Evolutionary conservation across 2,888 invertebrate genomes (phyloP), one percentile per base, ranked within the genome.

Genomic region (Euproctis similis): DNA sequence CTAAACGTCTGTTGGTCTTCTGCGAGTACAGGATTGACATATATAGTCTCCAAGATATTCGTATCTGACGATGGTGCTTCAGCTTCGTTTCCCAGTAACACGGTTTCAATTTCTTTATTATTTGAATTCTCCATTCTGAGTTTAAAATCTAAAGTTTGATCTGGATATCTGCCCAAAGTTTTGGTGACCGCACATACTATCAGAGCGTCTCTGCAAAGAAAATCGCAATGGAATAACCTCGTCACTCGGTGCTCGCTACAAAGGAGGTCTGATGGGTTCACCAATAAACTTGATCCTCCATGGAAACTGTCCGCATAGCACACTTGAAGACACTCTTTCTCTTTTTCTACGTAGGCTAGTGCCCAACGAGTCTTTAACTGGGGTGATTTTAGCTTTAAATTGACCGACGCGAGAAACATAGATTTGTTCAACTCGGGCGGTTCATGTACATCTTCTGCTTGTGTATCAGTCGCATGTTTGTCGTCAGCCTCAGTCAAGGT

Each of bases 221-320:
- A 81, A 30, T 82, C 76, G 41, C 77, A 73, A 31, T 71, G 64
- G 23, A 82, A 63, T 12, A 85, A 38, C n/a, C 80, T 44, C 2
- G 56, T 37, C 3, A 38, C 12, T 5, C 73, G 50, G 34, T 63
- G 68, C 7, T 51, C 54, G 0, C 35, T 16, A 10, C 44, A 36
- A 2, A 53, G 12, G 3, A 12, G 31, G 39, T 78, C 78, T 0
- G 73, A 61, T 1, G 75, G 78, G 28, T 74, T 52, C 1, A 88
- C 52, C 31, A 69, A 70, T 1, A 88, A 53, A 20, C 87, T 86
- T 1, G 78, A 69, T 12, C 88, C 88, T 8, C 88, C 88, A 11
- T 56, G 65, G 52, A 82, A 87, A 38, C 76, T 77, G 37, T 86
- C 86, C 0, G 67, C 67, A 19, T 63, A 69, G 45, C 64, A 67